phyloP scores from a whole-genome alignment of 2,797 vertebrate genomes.

The Allochrocebus solatus region DNA sequence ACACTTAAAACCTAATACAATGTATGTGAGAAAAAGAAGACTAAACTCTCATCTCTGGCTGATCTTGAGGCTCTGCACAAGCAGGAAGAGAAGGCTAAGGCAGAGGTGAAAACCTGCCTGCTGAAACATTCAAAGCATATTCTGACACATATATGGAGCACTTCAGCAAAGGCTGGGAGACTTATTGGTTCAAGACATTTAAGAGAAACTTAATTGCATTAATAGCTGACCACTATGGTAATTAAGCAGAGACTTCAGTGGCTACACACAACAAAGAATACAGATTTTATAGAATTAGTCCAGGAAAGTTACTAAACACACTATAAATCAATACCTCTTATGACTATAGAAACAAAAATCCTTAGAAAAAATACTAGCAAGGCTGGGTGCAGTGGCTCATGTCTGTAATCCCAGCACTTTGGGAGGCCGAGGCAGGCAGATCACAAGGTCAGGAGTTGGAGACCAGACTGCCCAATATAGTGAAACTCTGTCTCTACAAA shows the following conservation, averaged over 20 bases:
- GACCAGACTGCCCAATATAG: no score
- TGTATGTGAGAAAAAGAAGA: no score
- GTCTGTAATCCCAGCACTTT: no score
- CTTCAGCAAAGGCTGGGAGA: not conserved
- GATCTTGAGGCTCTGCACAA: not conserved
- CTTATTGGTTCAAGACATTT: not conserved
- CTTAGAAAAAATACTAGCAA: not conserved
- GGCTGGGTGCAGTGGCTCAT: no score
- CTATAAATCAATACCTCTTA: not conserved
- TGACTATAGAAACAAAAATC: not conserved
- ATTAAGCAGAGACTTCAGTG: not conserved
- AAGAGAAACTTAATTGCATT: not conserved
- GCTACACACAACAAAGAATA: not conserved
- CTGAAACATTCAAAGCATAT: not conserved
- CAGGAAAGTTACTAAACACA: not conserved
- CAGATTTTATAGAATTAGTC: not conserved
- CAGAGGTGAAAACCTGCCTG: not conserved
- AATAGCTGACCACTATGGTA: not conserved
- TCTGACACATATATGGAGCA: not conserved
- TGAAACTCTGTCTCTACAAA: no score
- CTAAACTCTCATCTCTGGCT: not conserved
- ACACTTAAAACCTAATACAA: no score
- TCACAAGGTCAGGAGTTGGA: no score
- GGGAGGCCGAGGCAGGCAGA: no score
- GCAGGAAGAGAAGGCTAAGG: conserved; percentile 12